Conservation (phyloP, 2,797 vertebrate species). For the Moxostoma hubbsi region DNA sequence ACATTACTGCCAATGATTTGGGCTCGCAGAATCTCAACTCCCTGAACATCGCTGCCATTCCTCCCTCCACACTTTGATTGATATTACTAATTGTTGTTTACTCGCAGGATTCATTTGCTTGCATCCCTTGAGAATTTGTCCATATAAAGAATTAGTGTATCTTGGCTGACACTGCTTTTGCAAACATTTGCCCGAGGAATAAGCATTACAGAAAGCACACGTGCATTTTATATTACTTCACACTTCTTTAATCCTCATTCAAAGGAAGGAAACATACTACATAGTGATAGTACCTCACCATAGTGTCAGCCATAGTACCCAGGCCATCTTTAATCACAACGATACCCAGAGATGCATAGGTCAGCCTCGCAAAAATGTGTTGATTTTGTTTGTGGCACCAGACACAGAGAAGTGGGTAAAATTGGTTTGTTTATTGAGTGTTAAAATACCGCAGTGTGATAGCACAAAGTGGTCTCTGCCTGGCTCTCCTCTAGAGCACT, state of each 20-base stretch:
- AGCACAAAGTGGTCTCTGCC: conserved; percentile 55
- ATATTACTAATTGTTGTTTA: conserved; percentile 67
- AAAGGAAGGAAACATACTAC: not conserved
- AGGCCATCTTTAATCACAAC: conserved; percentile 34
- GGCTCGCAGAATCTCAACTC: conserved; percentile 59
- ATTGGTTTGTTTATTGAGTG: conserved; percentile 62
- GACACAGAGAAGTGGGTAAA: conserved; percentile 74
- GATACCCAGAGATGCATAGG: conserved; percentile 62
- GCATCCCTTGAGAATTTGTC: conserved; percentile 51
- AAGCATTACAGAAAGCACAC: conserved; percentile 23
- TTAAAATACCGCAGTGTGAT: conserved; percentile 46
- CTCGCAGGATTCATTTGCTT: conserved; percentile 64
- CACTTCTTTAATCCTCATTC: conserved; percentile 26
- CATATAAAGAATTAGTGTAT: conserved; percentile 23
- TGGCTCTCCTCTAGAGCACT: conserved; percentile 66
- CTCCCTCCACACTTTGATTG: conserved; percentile 32
- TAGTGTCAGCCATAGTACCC: not conserved
- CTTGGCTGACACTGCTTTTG: not conserved
- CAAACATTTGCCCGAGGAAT: conserved; percentile 5
- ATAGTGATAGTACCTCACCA: not conserved
- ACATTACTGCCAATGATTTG: conserved; percentile 50
- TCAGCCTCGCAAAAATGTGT: conserved; percentile 71
- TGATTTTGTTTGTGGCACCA: conserved; percentile 70
- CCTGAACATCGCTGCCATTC: not conserved
- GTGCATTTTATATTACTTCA: conserved; percentile 12